Evolutionary conservation across 2,113 vertebrate species (phyloP), one percentile per base, ranked within the genome.

Genomic region (Nyctibius bracteatus): DNA sequence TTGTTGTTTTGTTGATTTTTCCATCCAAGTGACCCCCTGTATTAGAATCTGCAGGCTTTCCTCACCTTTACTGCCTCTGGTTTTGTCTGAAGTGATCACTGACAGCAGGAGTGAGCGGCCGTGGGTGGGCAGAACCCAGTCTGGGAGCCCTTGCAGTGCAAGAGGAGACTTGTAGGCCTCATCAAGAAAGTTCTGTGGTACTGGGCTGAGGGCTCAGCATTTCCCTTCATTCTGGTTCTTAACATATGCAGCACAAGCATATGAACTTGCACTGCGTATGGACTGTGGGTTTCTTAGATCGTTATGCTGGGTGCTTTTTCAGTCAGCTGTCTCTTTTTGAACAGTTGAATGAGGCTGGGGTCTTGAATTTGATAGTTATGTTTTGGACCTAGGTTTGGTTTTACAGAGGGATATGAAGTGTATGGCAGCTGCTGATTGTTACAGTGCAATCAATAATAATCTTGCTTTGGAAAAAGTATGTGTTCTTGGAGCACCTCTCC

Each of bases 131-230:
- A 75, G 47, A 70, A 39, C 51, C 12, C 43, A n/a, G 8, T 17
- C 24, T 61, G 68, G 51, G 52, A 55, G 14, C 4, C 27, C 5
- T 12, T 28, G 43, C n/a, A 9, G 43, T 19, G 28, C 30, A 18
- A 35, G 27, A 37, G 54, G 28, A 72, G 59, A 31, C n/a, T 17
- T 67, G 9, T 22, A 46, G 49, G 19, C 47, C 37, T 52, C 19
- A 1, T 22, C 9, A 12, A 8, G 47, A 18, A 28, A 46, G 28
- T 1, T 1, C 43, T 16, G 15, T 25, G 41, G 22, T 30, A 2
- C n/a, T 43, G n/a, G 25, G 51, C 59, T 12, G 23, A 46, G 47
- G 3, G 12, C 37, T 49, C 55, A 65, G 33, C 22, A 5, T 24
- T 30, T 54, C 16, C 33, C 19, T 46, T 41, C 9, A 16, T 51